These are phyloP conservation scores for Gambusia affinis DNA, from an alignment of 2,113 vertebrate species.

Conservation along the genomic window DNA sequence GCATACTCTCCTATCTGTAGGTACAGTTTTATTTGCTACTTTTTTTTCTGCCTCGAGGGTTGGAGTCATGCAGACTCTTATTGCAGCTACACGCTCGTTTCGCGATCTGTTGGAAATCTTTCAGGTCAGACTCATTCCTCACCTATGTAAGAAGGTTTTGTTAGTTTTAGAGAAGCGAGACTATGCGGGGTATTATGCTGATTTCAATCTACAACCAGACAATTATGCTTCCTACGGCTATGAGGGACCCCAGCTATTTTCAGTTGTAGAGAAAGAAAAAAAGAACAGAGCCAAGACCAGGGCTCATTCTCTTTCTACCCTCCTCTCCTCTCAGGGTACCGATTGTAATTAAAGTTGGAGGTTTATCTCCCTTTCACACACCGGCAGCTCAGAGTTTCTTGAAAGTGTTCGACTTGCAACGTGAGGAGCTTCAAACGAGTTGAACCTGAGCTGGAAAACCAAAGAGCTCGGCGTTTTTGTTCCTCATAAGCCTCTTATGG, in stretches of 20 bases:
- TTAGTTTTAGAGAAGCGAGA: constrained; percentile 5
- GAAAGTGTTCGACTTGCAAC: constrained; percentile 78
- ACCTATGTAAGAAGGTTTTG: neutral
- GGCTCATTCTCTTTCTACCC: constrained; percentile 23
- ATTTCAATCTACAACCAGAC: constrained; percentile 45
- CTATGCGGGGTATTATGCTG: constrained; percentile 17
- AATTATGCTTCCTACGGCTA: constrained; percentile 12
- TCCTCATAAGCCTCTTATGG: constrained; percentile 76
- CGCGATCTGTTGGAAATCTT: constrained; percentile 27
- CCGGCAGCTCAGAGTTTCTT: constrained; percentile 81
- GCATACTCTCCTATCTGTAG: constrained; percentile 23
- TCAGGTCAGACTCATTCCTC: constrained; percentile 14
- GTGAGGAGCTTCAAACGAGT: constrained; percentile 60
- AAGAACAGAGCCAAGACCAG: constrained; percentile 12
- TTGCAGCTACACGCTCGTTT: constrained; percentile 31
- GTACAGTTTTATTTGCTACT: constrained; percentile 22
- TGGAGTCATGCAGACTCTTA: constrained; percentile 38
- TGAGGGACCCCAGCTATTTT: constrained; percentile 31
- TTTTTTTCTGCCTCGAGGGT: constrained; percentile 33
- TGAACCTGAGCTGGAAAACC: constrained; percentile 57
- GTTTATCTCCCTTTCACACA: constrained; percentile 87
- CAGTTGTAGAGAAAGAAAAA: constrained; percentile 18
- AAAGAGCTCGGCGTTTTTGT: constrained; percentile 60
- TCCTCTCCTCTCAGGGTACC: constrained; percentile 70
- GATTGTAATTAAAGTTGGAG: constrained; percentile 81